Conservation (phyloP, 2,888 invertebrate species). For the Hermaeophaga mercurialis region DNA sequence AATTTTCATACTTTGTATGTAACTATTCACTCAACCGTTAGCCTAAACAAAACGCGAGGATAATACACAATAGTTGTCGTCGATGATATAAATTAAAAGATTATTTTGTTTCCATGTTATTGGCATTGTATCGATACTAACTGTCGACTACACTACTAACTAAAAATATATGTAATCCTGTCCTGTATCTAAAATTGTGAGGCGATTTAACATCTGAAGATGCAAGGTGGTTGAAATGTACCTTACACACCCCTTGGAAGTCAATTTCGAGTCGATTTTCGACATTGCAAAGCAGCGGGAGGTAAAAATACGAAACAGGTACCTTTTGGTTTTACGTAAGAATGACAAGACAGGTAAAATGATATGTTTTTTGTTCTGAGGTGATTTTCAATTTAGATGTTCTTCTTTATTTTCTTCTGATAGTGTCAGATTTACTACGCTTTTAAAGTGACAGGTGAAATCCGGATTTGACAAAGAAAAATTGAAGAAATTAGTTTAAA, state of each 20-base stretch:
- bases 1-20: too few species aligned
- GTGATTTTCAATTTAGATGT: conserved; percentile 25
- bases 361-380: conserved; percentile 22
- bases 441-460: conserved; percentile 11
- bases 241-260: conserved; percentile 51
- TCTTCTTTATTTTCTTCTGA: conserved; percentile 12
- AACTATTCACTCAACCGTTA: too few species aligned
- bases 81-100: too few species aligned
- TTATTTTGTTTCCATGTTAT: too few species aligned
- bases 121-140: too few species aligned
- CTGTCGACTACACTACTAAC: too few species aligned
- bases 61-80: too few species aligned
- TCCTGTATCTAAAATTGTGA: conserved; percentile 39
- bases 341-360: conserved; percentile 39
- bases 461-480: conserved; percentile 1
- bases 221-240: conserved; percentile 54
- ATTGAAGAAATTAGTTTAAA: background rate
- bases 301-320: conserved; percentile 42
- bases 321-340: conserved; percentile 36
- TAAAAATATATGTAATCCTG: too few species aligned
- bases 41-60: too few species aligned
- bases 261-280: conserved; percentile 41
- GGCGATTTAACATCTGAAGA: conserved; percentile 50
- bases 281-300: conserved; percentile 50
- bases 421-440: conserved; percentile 13